These are phyloP conservation scores for Adelognathus sp. DNA, from an alignment of 2,888 invertebrate species.

Conservation along the genomic window DNA sequence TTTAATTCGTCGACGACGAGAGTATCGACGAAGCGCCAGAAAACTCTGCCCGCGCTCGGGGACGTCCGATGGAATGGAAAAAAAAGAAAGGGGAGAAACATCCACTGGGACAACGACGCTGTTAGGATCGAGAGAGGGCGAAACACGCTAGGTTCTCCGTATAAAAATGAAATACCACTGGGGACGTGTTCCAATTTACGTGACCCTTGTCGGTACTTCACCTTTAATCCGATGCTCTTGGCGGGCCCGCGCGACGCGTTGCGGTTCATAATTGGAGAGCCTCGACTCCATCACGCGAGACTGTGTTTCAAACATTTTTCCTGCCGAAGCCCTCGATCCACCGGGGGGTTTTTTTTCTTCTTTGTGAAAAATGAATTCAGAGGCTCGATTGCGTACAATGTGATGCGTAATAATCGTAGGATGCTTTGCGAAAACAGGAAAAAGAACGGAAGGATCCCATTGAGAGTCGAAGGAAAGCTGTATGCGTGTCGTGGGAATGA, in stretches of 20 bases:
- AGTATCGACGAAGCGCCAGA: neutral
- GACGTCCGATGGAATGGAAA: constrained; percentile 8
- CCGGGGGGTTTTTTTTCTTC: neutral
- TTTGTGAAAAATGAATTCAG: neutral
- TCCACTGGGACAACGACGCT: constrained; percentile 6
- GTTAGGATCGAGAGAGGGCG: constrained; percentile 25
- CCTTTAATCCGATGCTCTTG: constrained; percentile 40
- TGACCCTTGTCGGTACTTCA: constrained; percentile 36
- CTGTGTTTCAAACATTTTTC: neutral
- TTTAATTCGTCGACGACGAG: constrained; percentile 44
- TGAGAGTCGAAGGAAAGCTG: neutral
- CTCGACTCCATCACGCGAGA: constrained; percentile 34
- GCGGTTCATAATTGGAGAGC: constrained; percentile 50
- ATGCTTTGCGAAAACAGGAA: neutral
- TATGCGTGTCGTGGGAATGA: constrained; percentile 43
- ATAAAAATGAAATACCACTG: constrained; percentile 19
- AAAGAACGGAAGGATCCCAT: neutral
- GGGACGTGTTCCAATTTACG: constrained; percentile 38
- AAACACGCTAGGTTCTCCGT: constrained; percentile 26
- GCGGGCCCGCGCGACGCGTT: constrained; percentile 42
- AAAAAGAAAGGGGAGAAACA: neutral
- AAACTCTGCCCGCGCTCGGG: neutral
- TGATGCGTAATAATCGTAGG: neutral
- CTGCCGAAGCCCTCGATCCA: no score
- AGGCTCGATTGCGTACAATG: neutral